A percentile compares a stretch with the other conserved stretches of the same genome.
These are phyloP conservation scores for Listronotus bonariensis DNA, from an alignment of 1,140 invertebrate genomes.

Conservation along the genomic window DNA sequence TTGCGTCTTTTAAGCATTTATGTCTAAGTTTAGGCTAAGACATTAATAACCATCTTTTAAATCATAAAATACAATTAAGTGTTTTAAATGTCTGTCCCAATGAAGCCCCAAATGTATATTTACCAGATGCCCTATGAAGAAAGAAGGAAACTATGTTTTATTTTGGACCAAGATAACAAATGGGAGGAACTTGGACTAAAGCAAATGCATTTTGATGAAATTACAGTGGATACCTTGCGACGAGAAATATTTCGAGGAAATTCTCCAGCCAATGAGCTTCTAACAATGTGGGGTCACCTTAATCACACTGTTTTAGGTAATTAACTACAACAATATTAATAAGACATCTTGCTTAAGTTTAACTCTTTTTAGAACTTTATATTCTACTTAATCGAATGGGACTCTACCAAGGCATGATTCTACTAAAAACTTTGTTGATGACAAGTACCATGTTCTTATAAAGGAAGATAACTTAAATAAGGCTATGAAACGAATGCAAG, in stretches of 20 bases:
- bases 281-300: slow-evolving; percentile 76
- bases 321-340: background rate
- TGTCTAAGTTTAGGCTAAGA: too few relatives aligned
- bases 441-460: slow-evolving; percentile 64
- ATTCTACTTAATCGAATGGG: slow-evolving; percentile 67
- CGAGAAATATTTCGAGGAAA: slow-evolving; percentile 55
- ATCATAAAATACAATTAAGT: too few relatives aligned
- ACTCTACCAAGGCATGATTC: slow-evolving; percentile 72
- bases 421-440: slow-evolving; percentile 67
- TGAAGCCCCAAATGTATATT: slow-evolving; percentile 60
- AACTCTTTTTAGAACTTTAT: slow-evolving; percentile 67
- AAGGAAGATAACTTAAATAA: slow-evolving; percentile 57
- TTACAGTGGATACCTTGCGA: slow-evolving; percentile 60
- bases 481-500: slow-evolving; percentile 25
- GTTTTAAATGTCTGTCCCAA: too few relatives aligned
- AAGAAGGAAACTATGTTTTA: slow-evolving; percentile 70
- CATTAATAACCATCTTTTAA: too few relatives aligned
- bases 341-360: background rate
- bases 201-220: slow-evolving; percentile 60
- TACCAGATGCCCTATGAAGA: slow-evolving; percentile 74
- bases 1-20: too few relatives aligned
- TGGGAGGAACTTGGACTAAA: slow-evolving; percentile 75
- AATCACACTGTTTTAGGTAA: slow-evolving; percentile 71
- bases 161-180: slow-evolving; percentile 76
- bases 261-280: slow-evolving; percentile 75